Evolutionary conservation across 2,888 invertebrate genomes (phyloP).

Genomic region (Callyntrura guangdongensis): DNA sequence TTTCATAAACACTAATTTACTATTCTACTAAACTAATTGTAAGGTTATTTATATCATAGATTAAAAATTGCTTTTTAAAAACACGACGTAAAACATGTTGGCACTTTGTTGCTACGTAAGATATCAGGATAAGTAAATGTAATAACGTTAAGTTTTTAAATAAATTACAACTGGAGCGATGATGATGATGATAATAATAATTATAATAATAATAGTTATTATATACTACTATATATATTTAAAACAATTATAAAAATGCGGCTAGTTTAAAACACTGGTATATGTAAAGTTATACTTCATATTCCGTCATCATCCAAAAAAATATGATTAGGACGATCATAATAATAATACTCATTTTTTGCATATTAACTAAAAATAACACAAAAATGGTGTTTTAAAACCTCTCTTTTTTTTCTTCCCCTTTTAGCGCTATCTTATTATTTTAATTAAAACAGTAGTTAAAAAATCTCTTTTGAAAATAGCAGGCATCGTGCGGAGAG

Average conservation of each 20-base stretch:
- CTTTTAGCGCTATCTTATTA: background rate
- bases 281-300: constrained; percentile 12
- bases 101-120: constrained; percentile 19
- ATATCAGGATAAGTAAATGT: background rate
- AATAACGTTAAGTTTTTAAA: background rate
- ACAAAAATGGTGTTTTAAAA: too few relatives aligned
- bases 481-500: background rate
- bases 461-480: background rate
- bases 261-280: constrained; percentile 80
- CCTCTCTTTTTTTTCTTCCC: background rate
- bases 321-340: background rate
- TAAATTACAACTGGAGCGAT: background rate
- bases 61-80: background rate
- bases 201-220: background rate
- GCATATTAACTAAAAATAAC: background rate
- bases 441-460: background rate
- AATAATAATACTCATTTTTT: constrained; percentile 43
- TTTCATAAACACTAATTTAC: background rate
- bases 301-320: background rate
- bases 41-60: background rate
- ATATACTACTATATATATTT: background rate
- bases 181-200: background rate
- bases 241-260: constrained; percentile 22
- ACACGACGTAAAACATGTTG: background rate
- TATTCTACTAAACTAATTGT: background rate